phyloP scores from a whole-genome alignment of 2,113 vertebrate genomes.

The Oreotrochilus melanogaster region DNA sequence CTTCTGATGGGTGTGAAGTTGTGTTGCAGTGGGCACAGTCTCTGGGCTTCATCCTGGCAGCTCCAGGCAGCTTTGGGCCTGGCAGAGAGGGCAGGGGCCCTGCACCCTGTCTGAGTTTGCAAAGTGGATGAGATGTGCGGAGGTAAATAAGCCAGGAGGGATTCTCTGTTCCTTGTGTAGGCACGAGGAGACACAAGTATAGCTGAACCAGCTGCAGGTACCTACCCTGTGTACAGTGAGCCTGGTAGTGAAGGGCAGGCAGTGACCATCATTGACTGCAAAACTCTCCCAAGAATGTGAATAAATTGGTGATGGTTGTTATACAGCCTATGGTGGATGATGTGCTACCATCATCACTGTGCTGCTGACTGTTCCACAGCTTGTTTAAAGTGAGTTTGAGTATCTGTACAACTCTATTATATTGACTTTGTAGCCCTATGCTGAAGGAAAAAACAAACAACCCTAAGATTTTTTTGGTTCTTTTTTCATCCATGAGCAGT shows the following conservation, averaged over 20 bases:
- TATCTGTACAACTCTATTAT: accelerated
- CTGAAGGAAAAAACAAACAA: background rate
- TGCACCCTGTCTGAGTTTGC: background rate
- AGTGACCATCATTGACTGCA: background rate
- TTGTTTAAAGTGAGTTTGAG: background rate
- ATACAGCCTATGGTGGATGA: background rate
- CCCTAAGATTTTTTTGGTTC: background rate
- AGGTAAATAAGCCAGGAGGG: background rate
- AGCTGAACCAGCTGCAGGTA: background rate
- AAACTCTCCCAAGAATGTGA: background rate
- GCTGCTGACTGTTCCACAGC: background rate
- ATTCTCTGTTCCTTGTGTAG: background rate
- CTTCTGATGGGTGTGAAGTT: background rate
- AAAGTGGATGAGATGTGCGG: accelerated
- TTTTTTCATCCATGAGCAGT: background rate
- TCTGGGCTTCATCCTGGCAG: background rate
- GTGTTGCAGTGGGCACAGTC: accelerated
- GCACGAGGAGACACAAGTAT: accelerated
- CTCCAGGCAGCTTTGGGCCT: background rate
- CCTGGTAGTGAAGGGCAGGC: background rate
- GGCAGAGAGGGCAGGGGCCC: accelerated
- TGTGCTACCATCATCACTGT: accelerated
- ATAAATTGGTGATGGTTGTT: background rate
- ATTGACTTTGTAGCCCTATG: background rate
- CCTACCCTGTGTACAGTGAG: background rate